Conservation (phyloP, 1,140 invertebrate species). For the Oreohelix idahoensis region DNA sequence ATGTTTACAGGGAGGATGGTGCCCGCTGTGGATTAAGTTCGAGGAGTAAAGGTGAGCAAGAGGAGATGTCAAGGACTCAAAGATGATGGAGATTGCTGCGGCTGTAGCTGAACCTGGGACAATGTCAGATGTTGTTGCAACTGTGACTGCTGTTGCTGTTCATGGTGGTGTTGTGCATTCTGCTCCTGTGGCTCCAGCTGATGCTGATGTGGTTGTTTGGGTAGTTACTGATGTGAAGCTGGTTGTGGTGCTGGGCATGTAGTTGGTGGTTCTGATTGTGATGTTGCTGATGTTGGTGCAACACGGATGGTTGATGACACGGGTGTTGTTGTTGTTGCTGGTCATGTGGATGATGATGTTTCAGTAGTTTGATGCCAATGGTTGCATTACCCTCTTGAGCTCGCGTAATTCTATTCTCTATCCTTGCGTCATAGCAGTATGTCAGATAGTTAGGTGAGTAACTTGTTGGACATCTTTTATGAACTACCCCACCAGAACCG, state of each 20-base stretch:
- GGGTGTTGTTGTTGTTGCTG: slow-evolving; percentile 41
- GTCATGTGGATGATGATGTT: slow-evolving; percentile 32
- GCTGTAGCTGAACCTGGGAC: slow-evolving; percentile 15
- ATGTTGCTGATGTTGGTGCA: slow-evolving; percentile 30
- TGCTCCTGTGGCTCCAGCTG: slow-evolving; percentile 13
- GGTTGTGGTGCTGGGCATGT: slow-evolving; percentile 21
- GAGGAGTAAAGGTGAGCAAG: slow-evolving; percentile 38
- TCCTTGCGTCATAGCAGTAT: slow-evolving; percentile 30
- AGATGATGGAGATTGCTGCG: slow-evolving; percentile 27
- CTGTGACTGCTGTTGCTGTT: slow-evolving; percentile 21
- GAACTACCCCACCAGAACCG: not conserved
- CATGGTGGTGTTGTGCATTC: slow-evolving; percentile 7
- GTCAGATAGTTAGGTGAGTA: slow-evolving; percentile 28
- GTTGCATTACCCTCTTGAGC: not conserved
- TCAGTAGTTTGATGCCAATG: slow-evolving; percentile 6
- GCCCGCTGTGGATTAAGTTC: slow-evolving; percentile 38
- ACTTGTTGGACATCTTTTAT: not conserved
- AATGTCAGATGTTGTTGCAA: slow-evolving; percentile 15
- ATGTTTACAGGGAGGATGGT: slow-evolving; percentile 20
- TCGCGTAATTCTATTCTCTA: slow-evolving; percentile 36
- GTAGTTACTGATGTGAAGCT: not conserved
- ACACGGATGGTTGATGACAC: not conserved
- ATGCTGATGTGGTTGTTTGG: not conserved
- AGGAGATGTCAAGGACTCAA: slow-evolving; percentile 34
- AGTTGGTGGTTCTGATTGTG: slow-evolving; percentile 19